These are phyloP conservation scores for Diarsia mendica DNA, from an alignment of 2,888 invertebrate species.

Conservation along the genomic window DNA sequence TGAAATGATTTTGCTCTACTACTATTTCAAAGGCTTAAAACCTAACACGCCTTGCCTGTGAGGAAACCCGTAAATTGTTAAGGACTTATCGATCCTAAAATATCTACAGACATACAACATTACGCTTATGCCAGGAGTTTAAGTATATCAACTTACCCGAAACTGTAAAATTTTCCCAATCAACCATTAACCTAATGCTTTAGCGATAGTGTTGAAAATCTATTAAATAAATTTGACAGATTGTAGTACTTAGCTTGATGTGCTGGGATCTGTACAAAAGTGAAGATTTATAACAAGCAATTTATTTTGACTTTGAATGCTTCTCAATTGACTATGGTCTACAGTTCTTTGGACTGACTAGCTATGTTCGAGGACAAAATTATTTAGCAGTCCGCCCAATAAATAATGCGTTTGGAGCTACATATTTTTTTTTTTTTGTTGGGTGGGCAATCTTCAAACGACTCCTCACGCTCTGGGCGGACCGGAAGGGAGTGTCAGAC, in stretches of 20 bases:
- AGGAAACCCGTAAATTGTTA: not conserved
- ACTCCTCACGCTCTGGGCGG: too few species aligned
- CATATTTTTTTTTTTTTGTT: too few species aligned
- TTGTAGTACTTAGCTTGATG: too few species aligned
- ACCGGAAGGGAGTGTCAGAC: too few species aligned
- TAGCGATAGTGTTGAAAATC: too few species aligned
- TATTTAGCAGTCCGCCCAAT: not conserved
- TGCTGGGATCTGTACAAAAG: not conserved
- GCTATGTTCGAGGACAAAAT: not conserved
- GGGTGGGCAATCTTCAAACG: too few species aligned
- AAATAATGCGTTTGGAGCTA: too few species aligned
- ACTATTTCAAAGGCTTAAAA: conserved; percentile 28
- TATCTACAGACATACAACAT: not conserved
- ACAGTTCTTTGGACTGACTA: not conserved
- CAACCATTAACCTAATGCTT: too few species aligned
- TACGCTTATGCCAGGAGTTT: not conserved
- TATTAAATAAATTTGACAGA: too few species aligned
- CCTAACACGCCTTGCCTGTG: conserved; percentile 5
- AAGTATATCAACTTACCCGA: too few species aligned
- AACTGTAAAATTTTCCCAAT: too few species aligned
- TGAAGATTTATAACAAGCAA: not conserved
- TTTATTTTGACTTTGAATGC: not conserved
- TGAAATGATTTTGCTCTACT: conserved; percentile 11
- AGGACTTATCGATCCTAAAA: not conserved
- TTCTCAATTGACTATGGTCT: not conserved